phyloP scores from a whole-genome alignment of 1,140 invertebrate genomes.

The Heliothis subflexa region DNA sequence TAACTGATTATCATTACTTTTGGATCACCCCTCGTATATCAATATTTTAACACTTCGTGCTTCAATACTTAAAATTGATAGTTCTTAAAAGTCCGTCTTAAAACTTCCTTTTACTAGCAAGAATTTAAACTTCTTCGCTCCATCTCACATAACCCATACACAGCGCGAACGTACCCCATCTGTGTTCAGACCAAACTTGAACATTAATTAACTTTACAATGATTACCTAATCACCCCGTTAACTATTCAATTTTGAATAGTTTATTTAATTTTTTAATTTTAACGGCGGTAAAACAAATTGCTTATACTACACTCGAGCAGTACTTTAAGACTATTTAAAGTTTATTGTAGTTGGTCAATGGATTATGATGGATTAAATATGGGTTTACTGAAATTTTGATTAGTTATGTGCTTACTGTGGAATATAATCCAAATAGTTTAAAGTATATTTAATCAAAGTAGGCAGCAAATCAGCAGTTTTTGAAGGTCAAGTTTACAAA shows the following conservation, averaged over 20 bases:
- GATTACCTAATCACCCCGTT: slow-evolving; percentile 46
- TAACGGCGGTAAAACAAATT: slow-evolving; percentile 41
- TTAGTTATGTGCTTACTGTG: neutral
- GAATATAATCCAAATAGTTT: no score
- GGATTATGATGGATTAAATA: neutral
- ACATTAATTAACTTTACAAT: slow-evolving; percentile 47
- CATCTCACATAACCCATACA: neutral
- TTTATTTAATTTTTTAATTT: no score
- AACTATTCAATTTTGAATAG: slow-evolving; percentile 39
- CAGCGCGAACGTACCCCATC: neutral
- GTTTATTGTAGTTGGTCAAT: neutral
- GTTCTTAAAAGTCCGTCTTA: no score
- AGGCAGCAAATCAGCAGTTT: no score
- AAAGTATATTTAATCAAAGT: no score
- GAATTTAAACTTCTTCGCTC: neutral
- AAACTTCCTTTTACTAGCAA: no score
- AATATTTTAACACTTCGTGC: no score
- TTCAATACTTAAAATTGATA: no score
- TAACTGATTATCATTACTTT: no score
- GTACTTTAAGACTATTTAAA: neutral
- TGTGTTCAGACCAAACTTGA: slow-evolving; percentile 12
- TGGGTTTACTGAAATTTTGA: neutral
- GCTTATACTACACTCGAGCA: slow-evolving; percentile 20
- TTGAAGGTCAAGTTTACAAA: no score
- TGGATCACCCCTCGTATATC: no score